Evolutionary conservation across 2,888 invertebrate species (phyloP).

Genomic region (Hololepta plana): DNA sequence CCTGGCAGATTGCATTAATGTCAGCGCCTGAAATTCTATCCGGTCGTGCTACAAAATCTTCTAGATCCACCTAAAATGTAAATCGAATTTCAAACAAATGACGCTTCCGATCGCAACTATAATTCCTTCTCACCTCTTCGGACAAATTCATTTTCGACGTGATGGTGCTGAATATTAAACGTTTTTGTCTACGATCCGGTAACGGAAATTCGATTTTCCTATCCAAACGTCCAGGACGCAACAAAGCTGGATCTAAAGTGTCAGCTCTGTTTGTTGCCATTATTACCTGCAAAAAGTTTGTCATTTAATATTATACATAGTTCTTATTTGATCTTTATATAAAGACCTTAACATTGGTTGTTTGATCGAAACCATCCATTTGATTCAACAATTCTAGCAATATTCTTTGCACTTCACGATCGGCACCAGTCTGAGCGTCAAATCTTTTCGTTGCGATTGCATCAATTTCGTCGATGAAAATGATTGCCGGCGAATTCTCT

Average conservation of each 20-base stretch:
- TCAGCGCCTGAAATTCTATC: constrained; percentile 99
- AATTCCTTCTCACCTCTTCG: constrained; percentile 60
- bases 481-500: constrained; percentile 98
- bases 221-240: constrained; percentile 90
- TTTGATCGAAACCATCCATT: constrained; percentile 99
- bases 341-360: constrained; percentile 92
- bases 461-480: constrained; percentile 99
- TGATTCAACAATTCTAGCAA: constrained; percentile 92
- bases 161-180: constrained; percentile 94
- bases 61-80: constrained; percentile 61
- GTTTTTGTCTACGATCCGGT: constrained; percentile 82
- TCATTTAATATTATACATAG: background rate
- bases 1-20: constrained; percentile 99
- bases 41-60: constrained; percentile 96
- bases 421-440: constrained; percentile 96
- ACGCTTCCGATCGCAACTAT: constrained; percentile 1
- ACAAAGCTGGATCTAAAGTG: constrained; percentile 92
- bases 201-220: constrained; percentile 98
- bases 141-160: constrained; percentile 94
- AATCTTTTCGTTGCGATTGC: constrained; percentile 98
- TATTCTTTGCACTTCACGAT: constrained; percentile 96
- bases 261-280: constrained; percentile 97
- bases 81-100: constrained; percentile 1
- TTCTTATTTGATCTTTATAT: constrained; percentile 1
- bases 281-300: constrained; percentile 34